phyloP scores from a whole-genome alignment of 2,113 vertebrate species.

The Malurus elegans region DNA sequence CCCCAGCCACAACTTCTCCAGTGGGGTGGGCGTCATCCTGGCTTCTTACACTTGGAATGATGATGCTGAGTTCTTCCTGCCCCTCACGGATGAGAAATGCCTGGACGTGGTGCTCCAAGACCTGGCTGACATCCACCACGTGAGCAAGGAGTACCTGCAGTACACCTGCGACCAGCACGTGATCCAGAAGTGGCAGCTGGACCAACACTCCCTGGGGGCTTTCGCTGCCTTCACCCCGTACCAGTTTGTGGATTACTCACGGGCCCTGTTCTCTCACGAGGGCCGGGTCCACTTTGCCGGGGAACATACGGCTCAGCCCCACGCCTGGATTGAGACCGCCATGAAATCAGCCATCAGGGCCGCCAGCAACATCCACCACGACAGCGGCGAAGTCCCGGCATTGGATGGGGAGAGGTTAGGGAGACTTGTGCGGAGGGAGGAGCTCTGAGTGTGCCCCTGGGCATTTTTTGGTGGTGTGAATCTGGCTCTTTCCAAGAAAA shows the following conservation, averaged over 20 bases:
- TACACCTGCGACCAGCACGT: slow-evolving; percentile 54
- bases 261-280: slow-evolving; percentile 69
- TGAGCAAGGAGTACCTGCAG: slow-evolving; percentile 40
- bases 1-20: slow-evolving; percentile 79
- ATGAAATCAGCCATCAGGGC: slow-evolving; percentile 82
- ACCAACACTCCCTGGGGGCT: slow-evolving; percentile 74
- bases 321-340: slow-evolving; percentile 83
- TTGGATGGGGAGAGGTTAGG: rapidly evolving
- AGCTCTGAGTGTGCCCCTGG: neutral
- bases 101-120: slow-evolving; percentile 71
- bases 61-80: slow-evolving; percentile 75
- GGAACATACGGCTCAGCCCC: slow-evolving; percentile 80
- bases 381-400: rapidly evolving
- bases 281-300: slow-evolving; percentile 80
- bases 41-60: slow-evolving; percentile 83
- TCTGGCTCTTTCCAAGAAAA: neutral
- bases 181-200: slow-evolving; percentile 82
- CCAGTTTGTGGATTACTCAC: slow-evolving; percentile 70
- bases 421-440: rapidly evolving
- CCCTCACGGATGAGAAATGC: slow-evolving; percentile 48
- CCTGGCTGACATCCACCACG: slow-evolving; percentile 75
- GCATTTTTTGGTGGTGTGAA: rapidly evolving
- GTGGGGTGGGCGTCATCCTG: slow-evolving; percentile 62
- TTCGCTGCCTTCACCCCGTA: slow-evolving; percentile 81
- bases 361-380: slow-evolving; percentile 69